Base-by-base conservation (phyloP, 2,797 vertebrate genomes). In the Simalia tracyae region DNA sequence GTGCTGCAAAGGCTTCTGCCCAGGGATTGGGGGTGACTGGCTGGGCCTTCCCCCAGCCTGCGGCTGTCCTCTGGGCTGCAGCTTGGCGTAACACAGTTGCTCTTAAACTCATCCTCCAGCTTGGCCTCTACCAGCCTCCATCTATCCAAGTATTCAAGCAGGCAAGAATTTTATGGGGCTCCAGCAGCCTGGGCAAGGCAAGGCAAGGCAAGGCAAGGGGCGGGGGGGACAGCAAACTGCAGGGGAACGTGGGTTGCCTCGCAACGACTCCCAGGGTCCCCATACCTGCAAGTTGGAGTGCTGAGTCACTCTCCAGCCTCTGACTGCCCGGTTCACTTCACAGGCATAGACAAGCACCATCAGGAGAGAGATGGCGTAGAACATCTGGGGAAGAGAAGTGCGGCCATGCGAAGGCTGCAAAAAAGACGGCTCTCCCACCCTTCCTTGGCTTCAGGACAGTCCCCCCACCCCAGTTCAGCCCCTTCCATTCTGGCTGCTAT, bases 331-430 rank as follows among this genome's bases (percentile, higher is more conserved):
- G 86, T 96, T 97, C 1, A 98, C 98, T 95, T 98, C 98, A 88
- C 96, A 98, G 0, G 98, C 98, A 0, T 98, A 98, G 95, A 98
- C 95, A 1, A 97, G 91, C 59, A 98, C 95, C 95, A 98, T 97
- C 95, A 98, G 97, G 89, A 98, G 98, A 0, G 98, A 98, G 96
- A 98, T 93, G 0, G 97, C 96, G 54, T 97, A 98, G 97, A 98
- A 98, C 0, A 96, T 98, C 98, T 98, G 96, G 11, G 17, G 88
- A 28, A 5, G 12, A 15, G 19, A 15, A 22, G 19, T 31, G 59
- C 5, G 12, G 31, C 28, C 31, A 26, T 0, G 1, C 10, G 5
- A 5, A 36, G 24, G 26, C 50, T 36, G 28, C 42, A n/a, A 46
- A 4, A 6, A 10, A 12, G 15, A 15, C 0, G 1, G 12, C 1